Evolutionary conservation across 2,113 vertebrate species (phyloP).

Genomic region (Cairina moschata): DNA sequence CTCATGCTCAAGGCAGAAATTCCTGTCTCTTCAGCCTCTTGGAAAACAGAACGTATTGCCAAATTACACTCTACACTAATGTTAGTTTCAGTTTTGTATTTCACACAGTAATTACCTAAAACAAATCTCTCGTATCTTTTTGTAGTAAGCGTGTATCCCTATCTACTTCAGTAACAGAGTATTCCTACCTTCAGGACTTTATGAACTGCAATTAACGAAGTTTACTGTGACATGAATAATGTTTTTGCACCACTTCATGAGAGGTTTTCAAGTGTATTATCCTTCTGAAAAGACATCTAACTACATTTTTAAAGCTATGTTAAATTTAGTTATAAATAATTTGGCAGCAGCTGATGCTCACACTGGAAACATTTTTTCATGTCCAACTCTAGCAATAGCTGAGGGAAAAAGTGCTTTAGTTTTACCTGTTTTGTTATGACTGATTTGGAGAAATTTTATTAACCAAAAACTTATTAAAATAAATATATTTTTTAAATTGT

Average conservation of each 20-base stretch:
- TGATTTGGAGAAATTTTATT: not conserved
- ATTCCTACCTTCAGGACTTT: not conserved
- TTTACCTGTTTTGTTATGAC: not conserved
- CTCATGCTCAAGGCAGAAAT: not conserved
- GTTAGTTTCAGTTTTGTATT: not conserved
- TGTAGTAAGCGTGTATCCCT: not conserved
- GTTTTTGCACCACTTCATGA: not conserved
- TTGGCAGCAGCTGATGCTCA: constrained; percentile 35
- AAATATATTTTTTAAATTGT: not conserved
- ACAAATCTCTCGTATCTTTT: not conserved
- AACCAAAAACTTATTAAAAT: not conserved
- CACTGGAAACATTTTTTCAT: not conserved
- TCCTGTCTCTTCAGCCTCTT: not conserved
- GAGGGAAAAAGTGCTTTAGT: constrained; percentile 8
- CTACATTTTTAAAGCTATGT: constrained; percentile 29
- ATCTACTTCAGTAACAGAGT: not conserved
- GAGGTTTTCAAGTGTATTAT: not conserved
- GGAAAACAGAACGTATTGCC: not conserved
- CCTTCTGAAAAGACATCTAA: not conserved
- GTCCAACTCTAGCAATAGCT: not conserved
- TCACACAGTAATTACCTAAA: not conserved
- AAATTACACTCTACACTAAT: not conserved
- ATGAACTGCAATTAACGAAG: not conserved
- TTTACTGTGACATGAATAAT: not conserved
- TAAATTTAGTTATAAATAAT: not conserved